phyloP scores from a whole-genome alignment of 2,113 vertebrate genomes.

The Phainopepla nitens region DNA sequence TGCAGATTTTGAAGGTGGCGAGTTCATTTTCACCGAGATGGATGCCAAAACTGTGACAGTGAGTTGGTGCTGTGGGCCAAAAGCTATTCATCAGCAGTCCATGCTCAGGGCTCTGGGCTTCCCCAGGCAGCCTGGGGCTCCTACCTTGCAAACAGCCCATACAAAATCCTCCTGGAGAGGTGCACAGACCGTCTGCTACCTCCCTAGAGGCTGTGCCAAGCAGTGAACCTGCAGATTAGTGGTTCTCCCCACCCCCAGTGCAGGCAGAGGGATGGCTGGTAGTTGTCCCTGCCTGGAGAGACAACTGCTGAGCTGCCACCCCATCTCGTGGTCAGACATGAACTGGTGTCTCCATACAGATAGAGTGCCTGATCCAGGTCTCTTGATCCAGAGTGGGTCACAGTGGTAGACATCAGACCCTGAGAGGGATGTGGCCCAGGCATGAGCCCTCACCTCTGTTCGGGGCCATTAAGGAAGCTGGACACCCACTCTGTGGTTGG shows the following conservation, averaged over 20 bases:
- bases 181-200: background rate
- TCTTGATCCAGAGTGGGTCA: background rate
- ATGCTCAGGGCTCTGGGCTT: background rate
- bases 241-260: background rate
- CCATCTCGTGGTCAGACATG: slow-evolving; percentile 33
- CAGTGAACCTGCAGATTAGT: background rate
- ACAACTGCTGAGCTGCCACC: slow-evolving; percentile 18
- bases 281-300: background rate
- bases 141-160: background rate
- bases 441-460: background rate
- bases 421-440: background rate
- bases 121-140: background rate
- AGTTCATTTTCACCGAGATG: slow-evolving; percentile 97
- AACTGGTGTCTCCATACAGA: background rate
- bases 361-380: background rate
- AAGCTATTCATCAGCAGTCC: background rate
- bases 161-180: background rate
- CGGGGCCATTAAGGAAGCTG: background rate
- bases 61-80: slow-evolving; percentile 32
- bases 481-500: background rate
- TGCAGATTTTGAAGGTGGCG: slow-evolving; percentile 93
- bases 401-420: background rate
- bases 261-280: background rate
- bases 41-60: slow-evolving; percentile 97
- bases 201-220: accelerated